Evolutionary conservation across 2,113 vertebrate species (phyloP).

Genomic region (Zingel zingel): DNA sequence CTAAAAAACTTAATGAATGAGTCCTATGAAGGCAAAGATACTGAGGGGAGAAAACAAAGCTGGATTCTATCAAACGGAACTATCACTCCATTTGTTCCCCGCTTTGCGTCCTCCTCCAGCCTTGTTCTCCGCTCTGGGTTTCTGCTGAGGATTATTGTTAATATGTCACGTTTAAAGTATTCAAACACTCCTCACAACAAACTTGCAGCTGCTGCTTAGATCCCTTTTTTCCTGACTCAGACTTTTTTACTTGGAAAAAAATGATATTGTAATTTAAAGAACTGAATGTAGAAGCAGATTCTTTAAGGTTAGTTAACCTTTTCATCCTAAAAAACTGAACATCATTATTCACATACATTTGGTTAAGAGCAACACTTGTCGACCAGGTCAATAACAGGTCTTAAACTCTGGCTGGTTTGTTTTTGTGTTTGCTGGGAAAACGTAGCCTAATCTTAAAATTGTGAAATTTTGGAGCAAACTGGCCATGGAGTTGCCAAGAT

Average conservation of each 20-base stretch:
- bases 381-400: too few species aligned
- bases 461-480: too few species aligned
- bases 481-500: too few species aligned
- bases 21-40: slow-evolving; percentile 16
- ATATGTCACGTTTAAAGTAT: slow-evolving; percentile 12
- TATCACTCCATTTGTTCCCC: slow-evolving; percentile 4
- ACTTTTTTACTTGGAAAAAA: background rate
- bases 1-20: slow-evolving; percentile 10
- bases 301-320: background rate
- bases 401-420: too few species aligned
- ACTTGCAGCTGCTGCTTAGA: background rate
- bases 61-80: background rate
- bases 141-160: background rate
- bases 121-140: background rate
- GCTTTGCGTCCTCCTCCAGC: background rate
- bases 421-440: too few species aligned
- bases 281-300: background rate
- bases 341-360: background rate
- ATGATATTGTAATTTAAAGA: background rate
- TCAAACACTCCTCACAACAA: slow-evolving; percentile 6
- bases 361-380: background rate
- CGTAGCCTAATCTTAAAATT: too few species aligned
- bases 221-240: background rate
- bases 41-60: slow-evolving; percentile 23
- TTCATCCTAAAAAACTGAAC: background rate